Base-by-base conservation (phyloP, 2,113 vertebrate species). In the Alligator sinensis region DNA sequence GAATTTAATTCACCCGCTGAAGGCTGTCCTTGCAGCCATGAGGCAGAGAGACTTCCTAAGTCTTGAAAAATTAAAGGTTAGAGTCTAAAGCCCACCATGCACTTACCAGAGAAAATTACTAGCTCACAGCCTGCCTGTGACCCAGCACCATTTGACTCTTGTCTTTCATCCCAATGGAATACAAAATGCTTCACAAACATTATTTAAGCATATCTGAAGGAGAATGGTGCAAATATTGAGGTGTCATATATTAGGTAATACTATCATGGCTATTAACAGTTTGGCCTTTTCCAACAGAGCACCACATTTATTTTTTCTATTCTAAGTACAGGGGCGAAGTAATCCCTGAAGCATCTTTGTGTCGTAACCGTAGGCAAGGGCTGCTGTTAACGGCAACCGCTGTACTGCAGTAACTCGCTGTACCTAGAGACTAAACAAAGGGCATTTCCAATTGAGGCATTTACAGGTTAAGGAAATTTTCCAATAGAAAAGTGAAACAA, bases 31-130 rank as follows among this genome's bases (percentile, higher is more conserved):
- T 76, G 75, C 18, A 27, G 77, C 1, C 28, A 11, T n/a, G 2
- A 24, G 0, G 1, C 0, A 1, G 19, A 4, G 30, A 54, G 13
- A 0, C 4, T 47, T 2, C 15, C 47, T 3, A n/a, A 9, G 0
- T 25, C 25, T 0, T 2, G 0, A 1, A 0, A 1, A 8, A 1
- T 47, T 2, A 7, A 2, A 11, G 1, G 79, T 54, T 0, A 5
- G 2, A 7, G 47, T 25, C 63, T 4, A 1, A 28, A 30, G 57
- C 38, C 38, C 34, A 10, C 30, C 1, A 0, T 1, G 10, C 8
- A 18, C 10, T 15, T 7, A 0, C 4, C 0, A 1, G 58, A 72
- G 58, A 27, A 1, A 2, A 5, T 18, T 63, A 13, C 66, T 25
- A 2, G 75, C 38, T 1, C 3, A 30, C 22, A 17, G n/a, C 3